Percentiles rank a stretch among this genome's conserved stretches.
Conservation (phyloP, 1,140 invertebrate genomes). For the Metaphire vulgaris region DNA sequence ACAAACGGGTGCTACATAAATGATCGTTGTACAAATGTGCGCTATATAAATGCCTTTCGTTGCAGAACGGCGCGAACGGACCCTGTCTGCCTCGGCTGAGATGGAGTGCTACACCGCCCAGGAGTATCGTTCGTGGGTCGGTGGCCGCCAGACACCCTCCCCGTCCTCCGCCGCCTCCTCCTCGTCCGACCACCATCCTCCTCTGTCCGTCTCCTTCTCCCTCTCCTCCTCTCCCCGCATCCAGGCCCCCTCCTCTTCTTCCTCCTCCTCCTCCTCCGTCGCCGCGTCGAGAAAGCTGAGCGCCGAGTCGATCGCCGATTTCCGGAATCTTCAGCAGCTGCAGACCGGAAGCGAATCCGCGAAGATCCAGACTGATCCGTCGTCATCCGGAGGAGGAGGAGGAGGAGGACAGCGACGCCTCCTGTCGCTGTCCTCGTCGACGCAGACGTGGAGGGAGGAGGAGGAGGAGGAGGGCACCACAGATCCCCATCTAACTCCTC, state of each 20-base stretch:
- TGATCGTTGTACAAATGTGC: no score
- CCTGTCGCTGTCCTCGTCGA: neutral
- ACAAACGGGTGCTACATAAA: no score
- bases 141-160: neutral
- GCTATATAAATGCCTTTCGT: no score
- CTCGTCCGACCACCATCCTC: neutral
- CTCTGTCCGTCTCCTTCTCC: neutral
- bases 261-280: slow-evolving; percentile 55
- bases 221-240: neutral
- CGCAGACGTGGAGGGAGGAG: no score
- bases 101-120: neutral
- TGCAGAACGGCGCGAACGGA: neutral
- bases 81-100: neutral
- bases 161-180: neutral
- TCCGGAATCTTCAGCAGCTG: slow-evolving; percentile 61
- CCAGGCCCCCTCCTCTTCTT: neutral
- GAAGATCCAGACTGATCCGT: no score
- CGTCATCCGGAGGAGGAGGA: no score
- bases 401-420: no score
- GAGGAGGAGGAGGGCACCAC: no score
- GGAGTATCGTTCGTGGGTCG: neutral
- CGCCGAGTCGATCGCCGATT: slow-evolving; percentile 37
- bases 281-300: slow-evolving; percentile 49
- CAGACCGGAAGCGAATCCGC: no score
- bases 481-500: neutral